Percentiles rank a stretch among this genome's conserved stretches.
Evolutionary conservation across 1,140 invertebrate species (phyloP).

Genomic region (Manduca sexta): DNA sequence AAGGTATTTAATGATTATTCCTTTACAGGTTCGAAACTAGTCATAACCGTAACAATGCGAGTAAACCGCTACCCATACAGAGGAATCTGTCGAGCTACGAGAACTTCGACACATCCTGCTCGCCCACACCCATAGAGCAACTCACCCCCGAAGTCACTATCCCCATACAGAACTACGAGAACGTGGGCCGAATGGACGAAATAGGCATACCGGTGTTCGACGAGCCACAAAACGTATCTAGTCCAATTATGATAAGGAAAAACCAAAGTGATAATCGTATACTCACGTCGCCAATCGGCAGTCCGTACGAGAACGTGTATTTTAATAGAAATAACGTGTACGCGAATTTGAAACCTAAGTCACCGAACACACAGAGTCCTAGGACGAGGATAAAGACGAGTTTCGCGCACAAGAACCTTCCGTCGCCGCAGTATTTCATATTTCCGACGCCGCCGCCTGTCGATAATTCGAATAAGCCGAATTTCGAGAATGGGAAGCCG

Average conservation of each 20-base stretch:
- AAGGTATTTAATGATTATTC: neutral
- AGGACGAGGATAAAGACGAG: constrained; percentile 78
- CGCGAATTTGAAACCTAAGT: constrained; percentile 65
- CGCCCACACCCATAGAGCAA: constrained; percentile 23
- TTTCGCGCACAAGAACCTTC: constrained; percentile 65
- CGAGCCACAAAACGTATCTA: constrained; percentile 49
- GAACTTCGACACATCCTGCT: constrained; percentile 51
- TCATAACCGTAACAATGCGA: constrained; percentile 44
- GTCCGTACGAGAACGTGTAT: constrained; percentile 74
- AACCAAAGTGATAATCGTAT: constrained; percentile 32
- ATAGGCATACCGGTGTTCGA: constrained; percentile 60
- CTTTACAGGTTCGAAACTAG: constrained; percentile 64
- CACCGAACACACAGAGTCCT: constrained; percentile 72
- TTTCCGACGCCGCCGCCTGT: constrained; percentile 61
- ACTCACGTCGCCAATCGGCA: constrained; percentile 44
- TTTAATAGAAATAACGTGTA: constrained; percentile 40
- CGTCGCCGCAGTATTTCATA: constrained; percentile 67
- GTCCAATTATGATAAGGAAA: constrained; percentile 66
- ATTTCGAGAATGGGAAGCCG: constrained; percentile 22
- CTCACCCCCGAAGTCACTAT: constrained; percentile 52
- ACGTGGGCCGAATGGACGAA: constrained; percentile 62
- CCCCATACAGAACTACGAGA: constrained; percentile 57
- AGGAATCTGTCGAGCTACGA: constrained; percentile 67
- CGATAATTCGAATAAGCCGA: constrained; percentile 33
- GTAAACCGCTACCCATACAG: constrained; percentile 45